Evolutionary conservation across 1,140 invertebrate species (phyloP).

Genomic region (Aporrectodea caliginosa): DNA sequence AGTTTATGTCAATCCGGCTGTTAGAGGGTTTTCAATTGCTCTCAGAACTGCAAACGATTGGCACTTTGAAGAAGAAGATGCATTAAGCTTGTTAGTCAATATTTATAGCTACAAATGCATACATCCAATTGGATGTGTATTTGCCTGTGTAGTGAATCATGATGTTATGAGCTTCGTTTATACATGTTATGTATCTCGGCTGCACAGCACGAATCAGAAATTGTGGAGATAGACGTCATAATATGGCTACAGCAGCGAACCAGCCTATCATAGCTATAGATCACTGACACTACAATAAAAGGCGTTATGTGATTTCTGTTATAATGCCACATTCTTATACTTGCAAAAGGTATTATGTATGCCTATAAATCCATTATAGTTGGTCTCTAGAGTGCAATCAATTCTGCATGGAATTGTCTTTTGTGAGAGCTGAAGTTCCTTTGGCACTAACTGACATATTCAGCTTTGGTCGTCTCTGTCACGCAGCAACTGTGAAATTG

Average conservation of each 20-base stretch:
- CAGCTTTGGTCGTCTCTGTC: not conserved
- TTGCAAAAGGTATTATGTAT: not conserved
- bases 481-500: not conserved
- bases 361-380: slow-evolving; percentile 3
- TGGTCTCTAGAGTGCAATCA: not conserved
- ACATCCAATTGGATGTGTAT: no score
- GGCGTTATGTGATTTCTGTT: not conserved
- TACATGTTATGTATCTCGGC: not conserved
- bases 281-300: not conserved
- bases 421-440: not conserved
- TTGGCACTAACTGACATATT: not conserved
- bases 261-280: no score
- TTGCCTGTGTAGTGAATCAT: not conserved
- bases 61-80: no score
- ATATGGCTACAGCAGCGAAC: no score
- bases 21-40: no score
- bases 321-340: not conserved
- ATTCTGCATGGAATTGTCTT: not conserved
- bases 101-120: no score
- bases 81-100: no score
- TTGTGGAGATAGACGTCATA: no score
- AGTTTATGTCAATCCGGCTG: no score
- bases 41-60: no score
- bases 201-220: not conserved
- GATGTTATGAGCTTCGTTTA: not conserved